A percentile compares a stretch with the other conserved stretches of the same genome.
Evolutionary conservation across 2,113 vertebrate genomes (phyloP).

Genomic region (Micronisus gabar): DNA sequence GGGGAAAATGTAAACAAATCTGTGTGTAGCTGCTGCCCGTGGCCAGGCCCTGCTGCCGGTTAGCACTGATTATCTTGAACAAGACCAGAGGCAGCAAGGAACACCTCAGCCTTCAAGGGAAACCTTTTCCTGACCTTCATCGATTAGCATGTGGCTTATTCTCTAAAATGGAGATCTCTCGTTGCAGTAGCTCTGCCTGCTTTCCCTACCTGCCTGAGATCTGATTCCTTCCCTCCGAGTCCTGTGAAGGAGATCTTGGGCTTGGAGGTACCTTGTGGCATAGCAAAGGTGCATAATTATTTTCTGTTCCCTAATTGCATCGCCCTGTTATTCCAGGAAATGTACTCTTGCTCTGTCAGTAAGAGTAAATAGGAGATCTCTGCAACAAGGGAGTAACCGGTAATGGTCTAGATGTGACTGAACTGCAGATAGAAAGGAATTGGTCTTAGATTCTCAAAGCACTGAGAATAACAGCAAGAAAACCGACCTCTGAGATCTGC

Average conservation of each 20-base stretch:
- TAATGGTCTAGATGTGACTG: constrained; percentile 37
- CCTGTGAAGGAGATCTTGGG: constrained; percentile 18
- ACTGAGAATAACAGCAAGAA: neutral
- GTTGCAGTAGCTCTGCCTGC: neutral
- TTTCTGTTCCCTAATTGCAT: constrained; percentile 48
- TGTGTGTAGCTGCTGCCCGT: neutral
- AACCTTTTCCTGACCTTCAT: constrained; percentile 39
- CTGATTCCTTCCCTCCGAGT: neutral
- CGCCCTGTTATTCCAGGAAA: constrained; percentile 46
- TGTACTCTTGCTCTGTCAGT: constrained; percentile 30
- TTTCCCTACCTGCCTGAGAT: neutral
- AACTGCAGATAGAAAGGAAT: constrained; percentile 19
- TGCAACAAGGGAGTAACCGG: constrained; percentile 28
- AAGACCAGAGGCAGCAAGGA: neutral
- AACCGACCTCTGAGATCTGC: neutral
- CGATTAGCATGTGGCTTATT: neutral
- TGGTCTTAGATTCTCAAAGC: neutral
- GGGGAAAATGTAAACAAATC: neutral
- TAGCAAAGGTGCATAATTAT: constrained; percentile 29
- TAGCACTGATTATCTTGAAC: constrained; percentile 10
- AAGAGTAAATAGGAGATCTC: constrained; percentile 38
- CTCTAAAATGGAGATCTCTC: constrained; percentile 8
- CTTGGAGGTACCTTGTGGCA: neutral
- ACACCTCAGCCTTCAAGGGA: constrained; percentile 46
- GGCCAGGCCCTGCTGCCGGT: neutral